Evolutionary conservation across 2,797 vertebrate genomes (phyloP).

Genomic region (Tenualosa thibaudeaui): DNA sequence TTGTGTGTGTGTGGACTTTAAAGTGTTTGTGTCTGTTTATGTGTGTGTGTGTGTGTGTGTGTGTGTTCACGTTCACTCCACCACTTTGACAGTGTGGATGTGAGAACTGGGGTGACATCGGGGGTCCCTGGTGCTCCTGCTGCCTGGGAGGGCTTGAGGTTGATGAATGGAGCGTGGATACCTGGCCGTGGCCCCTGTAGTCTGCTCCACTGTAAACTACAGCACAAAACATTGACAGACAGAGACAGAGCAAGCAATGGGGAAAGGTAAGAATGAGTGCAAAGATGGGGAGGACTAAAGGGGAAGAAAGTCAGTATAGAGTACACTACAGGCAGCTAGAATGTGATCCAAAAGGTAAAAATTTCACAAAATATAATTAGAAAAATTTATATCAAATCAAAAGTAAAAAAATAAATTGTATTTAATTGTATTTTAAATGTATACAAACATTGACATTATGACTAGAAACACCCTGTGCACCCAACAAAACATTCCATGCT

Average conservation of each 20-base stretch:
- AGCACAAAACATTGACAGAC: conserved; percentile 45
- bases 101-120: conserved; percentile 63
- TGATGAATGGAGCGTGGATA: conserved; percentile 81
- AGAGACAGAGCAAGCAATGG: neutral
- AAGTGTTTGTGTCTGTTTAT: neutral
- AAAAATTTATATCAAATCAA: too few relatives aligned
- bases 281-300: neutral
- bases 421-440: too few relatives aligned
- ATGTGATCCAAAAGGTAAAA: neutral
- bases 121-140: conserved; percentile 66
- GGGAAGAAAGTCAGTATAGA: neutral
- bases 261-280: neutral
- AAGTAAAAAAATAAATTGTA: too few relatives aligned
- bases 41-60: conserved; percentile 4
- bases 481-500: neutral
- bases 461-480: neutral
- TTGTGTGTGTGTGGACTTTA: neutral
- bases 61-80: conserved; percentile 74
- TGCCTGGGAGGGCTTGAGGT: conserved; percentile 60
- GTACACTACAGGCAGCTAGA: neutral
- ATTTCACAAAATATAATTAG: too few relatives aligned
- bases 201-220: conserved; percentile 90
- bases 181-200: conserved; percentile 83
- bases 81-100: conserved; percentile 87
- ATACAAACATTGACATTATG: neutral